These are phyloP conservation scores for Dipodomys ordii DNA, from an alignment of 2,113 vertebrate genomes.

Conservation along the genomic window DNA sequence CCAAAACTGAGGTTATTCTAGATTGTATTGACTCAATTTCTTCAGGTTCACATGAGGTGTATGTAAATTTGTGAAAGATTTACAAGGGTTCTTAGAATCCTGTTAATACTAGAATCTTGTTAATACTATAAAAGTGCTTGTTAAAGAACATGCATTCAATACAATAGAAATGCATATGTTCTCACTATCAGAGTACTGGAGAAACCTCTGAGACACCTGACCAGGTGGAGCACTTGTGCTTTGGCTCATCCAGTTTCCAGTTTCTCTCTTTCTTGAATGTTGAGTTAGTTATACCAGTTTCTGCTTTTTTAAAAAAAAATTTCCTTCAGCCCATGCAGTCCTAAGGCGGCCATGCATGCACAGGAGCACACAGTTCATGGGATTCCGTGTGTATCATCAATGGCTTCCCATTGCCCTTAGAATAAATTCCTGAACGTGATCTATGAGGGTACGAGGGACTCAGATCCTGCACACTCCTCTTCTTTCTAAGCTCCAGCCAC, in stretches of 20 bases:
- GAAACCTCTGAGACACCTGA: neutral
- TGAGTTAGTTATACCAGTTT: too few relatives aligned
- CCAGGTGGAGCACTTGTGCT: neutral
- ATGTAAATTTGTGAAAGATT: constrained; percentile 10
- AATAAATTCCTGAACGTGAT: too few relatives aligned
- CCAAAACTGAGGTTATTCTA: constrained; percentile 7
- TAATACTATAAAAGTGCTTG: neutral
- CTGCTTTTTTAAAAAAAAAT: too few relatives aligned
- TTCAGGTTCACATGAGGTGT: neutral
- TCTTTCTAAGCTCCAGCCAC: too few relatives aligned
- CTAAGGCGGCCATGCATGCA: too few relatives aligned
- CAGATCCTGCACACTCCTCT: too few relatives aligned
- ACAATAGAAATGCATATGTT: neutral
- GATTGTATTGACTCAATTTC: neutral
- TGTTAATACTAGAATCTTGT: neutral
- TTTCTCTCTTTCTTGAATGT: neutral
- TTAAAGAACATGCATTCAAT: neutral
- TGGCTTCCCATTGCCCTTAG: too few relatives aligned
- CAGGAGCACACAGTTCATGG: too few relatives aligned
- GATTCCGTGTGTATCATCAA: too few relatives aligned
- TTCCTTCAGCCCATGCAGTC: too few relatives aligned
- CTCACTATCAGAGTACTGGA: neutral
- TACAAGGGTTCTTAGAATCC: neutral
- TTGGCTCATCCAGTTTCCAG: neutral
- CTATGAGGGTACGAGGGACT: too few relatives aligned